Conservation (phyloP, 2,113 vertebrate genomes). For the Myiozetetes cayanensis region DNA sequence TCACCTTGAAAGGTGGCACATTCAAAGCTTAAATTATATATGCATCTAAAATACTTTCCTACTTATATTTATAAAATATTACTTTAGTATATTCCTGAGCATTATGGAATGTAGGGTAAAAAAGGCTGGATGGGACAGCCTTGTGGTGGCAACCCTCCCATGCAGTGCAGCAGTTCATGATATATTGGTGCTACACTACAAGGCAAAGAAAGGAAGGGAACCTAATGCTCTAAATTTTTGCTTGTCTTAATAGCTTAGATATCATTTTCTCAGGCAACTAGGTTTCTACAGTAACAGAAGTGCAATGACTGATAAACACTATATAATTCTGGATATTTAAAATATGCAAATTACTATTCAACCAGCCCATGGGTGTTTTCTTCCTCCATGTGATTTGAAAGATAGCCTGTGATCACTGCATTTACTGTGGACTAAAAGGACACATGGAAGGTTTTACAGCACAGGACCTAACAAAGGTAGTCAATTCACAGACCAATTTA, state of each 20-base stretch:
- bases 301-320: not conserved
- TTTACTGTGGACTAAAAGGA: not conserved
- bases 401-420: not conserved
- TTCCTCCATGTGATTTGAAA: not conserved
- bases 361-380: not conserved
- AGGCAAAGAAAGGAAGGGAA: not conserved
- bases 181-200: not conserved
- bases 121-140: not conserved
- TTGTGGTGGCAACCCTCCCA: not conserved
- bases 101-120: not conserved
- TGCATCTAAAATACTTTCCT: not conserved
- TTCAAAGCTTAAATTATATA: not conserved
- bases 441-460: fast-evolving
- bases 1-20: not conserved
- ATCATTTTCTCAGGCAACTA: not conserved
- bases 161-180: not conserved
- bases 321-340: not conserved
- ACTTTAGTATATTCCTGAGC: not conserved
- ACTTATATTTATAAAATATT: not conserved
- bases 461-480: not conserved
- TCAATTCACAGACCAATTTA: not conserved
- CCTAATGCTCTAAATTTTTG: not conserved
- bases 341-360: not conserved
- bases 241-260: not conserved
- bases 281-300: not conserved